phyloP scores from a whole-genome alignment of 2,113 vertebrate genomes.

The Gila orcuttii region DNA sequence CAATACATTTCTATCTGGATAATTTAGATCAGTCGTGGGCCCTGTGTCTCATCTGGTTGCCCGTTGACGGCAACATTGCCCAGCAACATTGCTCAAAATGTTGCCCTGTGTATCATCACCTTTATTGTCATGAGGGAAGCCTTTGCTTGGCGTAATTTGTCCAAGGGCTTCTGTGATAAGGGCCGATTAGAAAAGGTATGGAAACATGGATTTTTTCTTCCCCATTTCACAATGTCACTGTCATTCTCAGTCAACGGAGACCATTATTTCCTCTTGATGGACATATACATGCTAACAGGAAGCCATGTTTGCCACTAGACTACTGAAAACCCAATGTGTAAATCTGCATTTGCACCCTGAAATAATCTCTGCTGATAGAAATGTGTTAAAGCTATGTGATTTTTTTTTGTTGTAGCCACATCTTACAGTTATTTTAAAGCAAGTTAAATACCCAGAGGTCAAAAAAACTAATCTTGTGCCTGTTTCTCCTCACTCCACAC shows the following conservation, averaged over 20 bases:
- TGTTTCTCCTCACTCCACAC: not conserved
- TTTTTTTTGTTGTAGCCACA: not conserved
- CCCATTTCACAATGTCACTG: not conserved
- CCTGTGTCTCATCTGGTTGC: too few species aligned
- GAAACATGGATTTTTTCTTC: not conserved
- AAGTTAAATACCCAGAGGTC: not conserved
- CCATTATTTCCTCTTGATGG: constrained; percentile 19
- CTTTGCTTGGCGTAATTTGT: not conserved
- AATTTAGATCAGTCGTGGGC: too few species aligned
- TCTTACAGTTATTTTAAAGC: not conserved
- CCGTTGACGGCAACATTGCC: too few species aligned
- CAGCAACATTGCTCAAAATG: too few species aligned
- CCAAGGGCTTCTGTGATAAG: not conserved
- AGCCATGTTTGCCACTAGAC: not conserved
- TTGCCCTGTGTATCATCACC: too few species aligned
- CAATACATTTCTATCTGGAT: too few species aligned
- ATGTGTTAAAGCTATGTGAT: not conserved
- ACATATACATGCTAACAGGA: not conserved
- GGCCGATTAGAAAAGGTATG: not conserved
- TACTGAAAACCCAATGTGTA: not conserved
- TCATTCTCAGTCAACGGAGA: not conserved
- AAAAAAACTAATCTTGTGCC: not conserved
- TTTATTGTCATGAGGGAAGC: not conserved
- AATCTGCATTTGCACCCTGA: not conserved
- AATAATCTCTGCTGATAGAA: not conserved